Base-by-base conservation (phyloP, 2,797 vertebrate species). In the Mus minutoides region DNA sequence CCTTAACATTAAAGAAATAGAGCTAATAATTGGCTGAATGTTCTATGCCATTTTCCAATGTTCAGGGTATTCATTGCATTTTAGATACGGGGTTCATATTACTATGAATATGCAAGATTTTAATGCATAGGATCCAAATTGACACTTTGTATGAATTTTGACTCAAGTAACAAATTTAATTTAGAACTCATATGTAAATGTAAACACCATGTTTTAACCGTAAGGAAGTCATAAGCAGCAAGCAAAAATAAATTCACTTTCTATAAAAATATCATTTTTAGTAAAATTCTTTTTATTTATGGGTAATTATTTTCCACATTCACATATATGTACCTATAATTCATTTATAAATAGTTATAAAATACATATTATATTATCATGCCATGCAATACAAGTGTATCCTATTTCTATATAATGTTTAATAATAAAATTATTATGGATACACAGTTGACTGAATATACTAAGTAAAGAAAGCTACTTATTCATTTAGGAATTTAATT, bases 141-240 rank as follows among this genome's bases (percentile, higher is more conserved):
- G 87, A 7, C 34, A 96, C 73, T 77, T 92, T 43, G 91, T 43
- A 58, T 96, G 24, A 43, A 78, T 90, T 84, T 86, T 96, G n/a
- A 31, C 80, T 96, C 64, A 90, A 31, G 8, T 75, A 82, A 95
- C 43, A 95, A 5, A 92, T 64, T 69, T 90, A 83, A 79, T 91
- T 79, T 94, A 73, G 37, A 89, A 95, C 6, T 37, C n/a, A 58
- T 84, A 31, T 86, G 22, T 95, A 92, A 46, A 56, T 83, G 92
- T 86, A 88, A 54, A 91, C 52, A 49, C 79, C 2, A n/a, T 6
- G 14, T 58, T 2, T 93, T 94, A 85, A 69, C 85, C 21, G 75
- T 95, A 52, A 85, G 40, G 88, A 94, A 58, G 75, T 94, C 88
- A 56, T 90, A 90, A 82, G 2, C 49, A 92, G 14, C 94, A 92